Conservation (phyloP, 1,140 invertebrate species). For the Charaxes varanes region DNA sequence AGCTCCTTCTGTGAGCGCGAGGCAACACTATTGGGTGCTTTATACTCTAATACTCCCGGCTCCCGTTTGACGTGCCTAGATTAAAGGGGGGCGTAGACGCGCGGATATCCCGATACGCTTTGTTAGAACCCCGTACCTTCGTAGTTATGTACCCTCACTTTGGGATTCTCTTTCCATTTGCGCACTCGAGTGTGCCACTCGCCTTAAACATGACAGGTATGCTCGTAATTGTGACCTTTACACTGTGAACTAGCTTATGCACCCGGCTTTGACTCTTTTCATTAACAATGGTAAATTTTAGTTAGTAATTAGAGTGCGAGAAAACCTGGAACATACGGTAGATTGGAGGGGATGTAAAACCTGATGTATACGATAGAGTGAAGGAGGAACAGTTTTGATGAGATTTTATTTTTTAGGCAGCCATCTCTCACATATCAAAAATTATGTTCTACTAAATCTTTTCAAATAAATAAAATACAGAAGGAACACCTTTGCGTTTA, state of each 20-base stretch:
- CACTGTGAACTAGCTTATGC: slow-evolving; percentile 9
- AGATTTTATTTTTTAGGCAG: too few species aligned
- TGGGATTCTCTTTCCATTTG: slow-evolving; percentile 34
- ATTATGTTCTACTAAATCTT: too few species aligned
- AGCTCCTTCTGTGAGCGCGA: slow-evolving; percentile 66
- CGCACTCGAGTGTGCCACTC: slow-evolving; percentile 24
- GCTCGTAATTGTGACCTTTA: slow-evolving; percentile 19
- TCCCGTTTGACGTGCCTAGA: slow-evolving; percentile 49
- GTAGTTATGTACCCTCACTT: slow-evolving; percentile 24
- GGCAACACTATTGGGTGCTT: slow-evolving; percentile 70
- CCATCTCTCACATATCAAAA: too few species aligned
- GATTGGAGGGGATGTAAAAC: too few species aligned
- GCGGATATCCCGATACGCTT: slow-evolving; percentile 45
- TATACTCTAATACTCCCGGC: slow-evolving; percentile 50
- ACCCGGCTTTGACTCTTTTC: neutral
- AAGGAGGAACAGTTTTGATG: too few species aligned
- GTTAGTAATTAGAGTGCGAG: neutral
- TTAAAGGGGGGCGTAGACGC: slow-evolving; percentile 47
- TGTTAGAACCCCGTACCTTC: slow-evolving; percentile 27
- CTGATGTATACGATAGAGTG: too few species aligned
- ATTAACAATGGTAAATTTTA: neutral
- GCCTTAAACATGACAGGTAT: slow-evolving; percentile 21
- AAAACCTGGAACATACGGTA: too few species aligned
- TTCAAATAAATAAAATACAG: too few species aligned
- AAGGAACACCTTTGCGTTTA: too few species aligned